phyloP scores from a whole-genome alignment of 1,140 invertebrate genomes.

The Papilio aristodemus region DNA sequence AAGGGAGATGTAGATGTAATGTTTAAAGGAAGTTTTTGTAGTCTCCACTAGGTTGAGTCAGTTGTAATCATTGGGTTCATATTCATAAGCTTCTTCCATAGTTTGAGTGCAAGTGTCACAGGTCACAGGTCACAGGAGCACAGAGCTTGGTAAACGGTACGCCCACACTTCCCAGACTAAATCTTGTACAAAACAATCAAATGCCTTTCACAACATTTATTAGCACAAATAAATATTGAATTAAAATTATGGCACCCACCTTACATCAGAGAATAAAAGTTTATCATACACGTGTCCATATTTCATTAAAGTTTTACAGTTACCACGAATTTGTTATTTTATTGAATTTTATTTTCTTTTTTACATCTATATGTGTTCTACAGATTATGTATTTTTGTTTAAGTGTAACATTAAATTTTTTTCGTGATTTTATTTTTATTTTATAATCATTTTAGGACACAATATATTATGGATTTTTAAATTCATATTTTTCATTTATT shows the following conservation, averaged over 20 bases:
- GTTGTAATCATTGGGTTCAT: conserved; percentile 41
- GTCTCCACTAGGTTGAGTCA: conserved; percentile 33
- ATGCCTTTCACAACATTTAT: conserved; percentile 70
- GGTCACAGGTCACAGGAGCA: conserved; percentile 68
- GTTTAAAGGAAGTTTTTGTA: neutral
- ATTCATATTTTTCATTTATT: no score
- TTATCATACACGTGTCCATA: conserved; percentile 30
- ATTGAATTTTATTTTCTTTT: neutral
- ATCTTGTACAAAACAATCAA: conserved; percentile 66
- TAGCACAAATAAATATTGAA: conserved; percentile 67
- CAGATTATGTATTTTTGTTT: neutral
- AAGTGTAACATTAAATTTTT: neutral
- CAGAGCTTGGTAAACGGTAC: conserved; percentile 77
- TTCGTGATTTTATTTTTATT: neutral
- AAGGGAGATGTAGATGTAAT: conserved; percentile 4
- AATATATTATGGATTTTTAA: no score
- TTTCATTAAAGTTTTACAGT: conserved; percentile 14
- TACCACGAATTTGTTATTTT: neutral
- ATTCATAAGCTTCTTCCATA: conserved; percentile 70
- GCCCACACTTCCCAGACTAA: conserved; percentile 77
- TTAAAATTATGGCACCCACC: conserved; percentile 73
- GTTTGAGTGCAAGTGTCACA: conserved; percentile 64
- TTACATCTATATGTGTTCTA: conserved; percentile 3
- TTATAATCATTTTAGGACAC: no score
- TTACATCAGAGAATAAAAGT: conserved; percentile 51